Evolutionary conservation across 2,888 invertebrate genomes (phyloP), one percentile per base, ranked within the genome.

Genomic region (Pristionchus exspectatus): DNA sequence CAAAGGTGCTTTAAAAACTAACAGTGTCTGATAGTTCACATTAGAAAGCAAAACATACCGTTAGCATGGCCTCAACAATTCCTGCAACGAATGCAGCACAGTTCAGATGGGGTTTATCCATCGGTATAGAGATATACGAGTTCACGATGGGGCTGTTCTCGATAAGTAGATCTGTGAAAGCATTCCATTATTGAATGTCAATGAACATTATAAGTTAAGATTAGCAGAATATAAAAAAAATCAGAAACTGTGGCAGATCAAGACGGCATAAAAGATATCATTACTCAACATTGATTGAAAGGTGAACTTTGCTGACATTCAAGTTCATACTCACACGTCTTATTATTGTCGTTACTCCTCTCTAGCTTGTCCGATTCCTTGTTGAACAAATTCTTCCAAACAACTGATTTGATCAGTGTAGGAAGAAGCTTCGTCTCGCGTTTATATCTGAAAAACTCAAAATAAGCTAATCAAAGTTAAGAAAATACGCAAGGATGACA

Each of bases 31-130:
- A 44, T 44, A 44, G 44, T 44, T 44, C 44, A 44, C 44, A 44
- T 44, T 44, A 44, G 44, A 44, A 44, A 24, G 4, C 69, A n/a
- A 69, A n/a, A 87, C 90, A 14, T 89, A 94, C 94, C 91, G 93
- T 93, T 27, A 99, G 96, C 33, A 99, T 97, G 88, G 98, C 98
- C 96, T 99, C 99, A 83, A 99, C 97, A 92, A 99, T 98, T 33
- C 99, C 99, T 92, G 98, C 99, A 90, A 97, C 97, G 95, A 99
- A 99, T n/a, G 98, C 97, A 27, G 99, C 98, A 96, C 99, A 99
- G 95, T 99, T 99, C 10, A 99, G 96, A 90, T 97, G 98, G 0
- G 98, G 96, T 95, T 99, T 99, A 95, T 99, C 99, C 95, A 98
- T 98, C 0, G 99, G 99, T 1, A 99, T 97, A 90, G 99, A 99